These are phyloP conservation scores for Bostrychus sinensis DNA, from an alignment of 2,113 vertebrate genomes.

Conservation along the genomic window DNA sequence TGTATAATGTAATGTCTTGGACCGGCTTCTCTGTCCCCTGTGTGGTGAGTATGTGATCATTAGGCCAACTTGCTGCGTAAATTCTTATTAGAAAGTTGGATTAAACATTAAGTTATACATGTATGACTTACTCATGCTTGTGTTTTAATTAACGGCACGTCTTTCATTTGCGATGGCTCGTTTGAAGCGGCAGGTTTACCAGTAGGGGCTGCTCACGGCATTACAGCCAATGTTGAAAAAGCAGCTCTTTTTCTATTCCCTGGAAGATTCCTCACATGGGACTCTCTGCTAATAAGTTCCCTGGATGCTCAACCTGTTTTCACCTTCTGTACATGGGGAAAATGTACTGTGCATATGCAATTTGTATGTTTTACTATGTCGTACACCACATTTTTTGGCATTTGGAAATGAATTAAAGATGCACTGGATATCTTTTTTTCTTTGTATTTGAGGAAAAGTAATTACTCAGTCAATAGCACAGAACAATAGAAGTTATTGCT, in stretches of 20 bases:
- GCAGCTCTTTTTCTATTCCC: constrained; percentile 40
- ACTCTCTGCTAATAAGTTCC: constrained; percentile 70
- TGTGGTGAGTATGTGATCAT: constrained; percentile 37
- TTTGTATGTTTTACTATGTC: constrained; percentile 17
- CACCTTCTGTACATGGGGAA: constrained; percentile 33
- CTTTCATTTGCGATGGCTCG: constrained; percentile 45
- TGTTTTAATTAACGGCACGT: constrained; percentile 52
- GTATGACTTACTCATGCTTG: constrained; percentile 62
- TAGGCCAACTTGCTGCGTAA: constrained; percentile 25
- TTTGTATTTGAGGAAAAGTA: too few species aligned
- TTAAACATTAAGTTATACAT: constrained; percentile 25
- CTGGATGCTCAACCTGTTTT: constrained; percentile 58
- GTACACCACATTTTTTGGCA: constrained; percentile 16
- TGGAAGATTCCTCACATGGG: constrained; percentile 55
- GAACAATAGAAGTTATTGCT: too few species aligned
- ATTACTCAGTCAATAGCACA: too few species aligned
- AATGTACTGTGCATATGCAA: constrained; percentile 40
- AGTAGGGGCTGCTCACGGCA: constrained; percentile 66
- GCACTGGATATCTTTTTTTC: too few species aligned
- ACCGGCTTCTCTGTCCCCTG: not conserved
- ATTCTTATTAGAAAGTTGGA: constrained; percentile 21
- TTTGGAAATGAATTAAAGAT: not conserved
- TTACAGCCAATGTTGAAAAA: constrained; percentile 48
- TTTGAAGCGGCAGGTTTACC: constrained; percentile 65
- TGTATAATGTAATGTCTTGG: constrained; percentile 29